Evolutionary conservation across 2,113 vertebrate genomes (phyloP), one percentile per base, ranked within the genome.

Genomic region (Neodontobutis hainanensis): DNA sequence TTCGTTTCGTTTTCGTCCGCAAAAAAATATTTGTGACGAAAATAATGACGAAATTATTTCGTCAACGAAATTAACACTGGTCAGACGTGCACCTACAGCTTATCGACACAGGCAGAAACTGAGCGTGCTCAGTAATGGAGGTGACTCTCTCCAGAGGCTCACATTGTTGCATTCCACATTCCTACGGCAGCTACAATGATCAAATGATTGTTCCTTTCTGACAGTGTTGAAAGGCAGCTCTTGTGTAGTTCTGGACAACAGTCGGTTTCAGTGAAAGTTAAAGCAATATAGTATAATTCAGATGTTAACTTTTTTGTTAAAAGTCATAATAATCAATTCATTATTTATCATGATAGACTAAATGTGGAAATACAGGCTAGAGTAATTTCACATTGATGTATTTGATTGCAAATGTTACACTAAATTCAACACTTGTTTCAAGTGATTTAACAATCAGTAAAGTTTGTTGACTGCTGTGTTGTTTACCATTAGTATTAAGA

Each of bases 151-250:
- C 85, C 75, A 86, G 80, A 81, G 83, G 81, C 83, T 68, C 77
- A 88, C 82, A 87, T 84, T 89, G 87, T 87, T 85, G 77, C 88
- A 76, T 83, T 86, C 82, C 85, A 84, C 88, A 89, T 89, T 89
- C 90, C 85, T 66, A 51, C 67, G 19, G 77, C 67, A 14, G 80
- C 61, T 86, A 83, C 87, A 89, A 73, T 70, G 75, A 75, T 75
- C 80, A 15, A 77, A n/a, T 61, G 68, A 87, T 89, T 87, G 85
- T 89, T 87, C 34, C 77, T 40, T 63, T 78, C 66, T 3, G 61
- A 81, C 77, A 65, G 79, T 57, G 82, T 61, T 87, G 84, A 86
- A 82, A 81, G 84, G 65, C 74, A 3, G 66, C 88, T 87, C 78
- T 80, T 82, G 75, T 84, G 71, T 52, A 12, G 68, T 84, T 71